Evolutionary conservation across 2,888 invertebrate species (phyloP).

Genomic region (Tromatobia lineatoria): DNA sequence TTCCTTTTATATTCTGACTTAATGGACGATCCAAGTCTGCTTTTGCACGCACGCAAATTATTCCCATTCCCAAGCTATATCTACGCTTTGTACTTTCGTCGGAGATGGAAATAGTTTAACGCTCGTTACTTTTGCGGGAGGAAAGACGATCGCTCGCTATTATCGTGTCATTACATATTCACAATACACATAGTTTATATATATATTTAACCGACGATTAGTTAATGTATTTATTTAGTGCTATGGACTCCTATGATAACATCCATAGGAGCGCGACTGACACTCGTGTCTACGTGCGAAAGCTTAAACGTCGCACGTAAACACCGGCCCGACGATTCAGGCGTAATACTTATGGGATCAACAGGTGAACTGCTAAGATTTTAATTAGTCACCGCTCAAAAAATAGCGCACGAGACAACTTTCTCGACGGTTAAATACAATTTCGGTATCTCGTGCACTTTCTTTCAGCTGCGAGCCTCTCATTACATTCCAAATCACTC

Average conservation of each 20-base stretch:
- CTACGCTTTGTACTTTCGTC: slow-evolving; percentile 84
- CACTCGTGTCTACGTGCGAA: slow-evolving; percentile 15
- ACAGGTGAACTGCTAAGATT: slow-evolving; percentile 9
- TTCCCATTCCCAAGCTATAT: slow-evolving; percentile 82
- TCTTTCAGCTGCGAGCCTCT: not conserved
- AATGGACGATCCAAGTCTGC: slow-evolving; percentile 4
- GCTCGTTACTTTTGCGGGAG: slow-evolving; percentile 68
- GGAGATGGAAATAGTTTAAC: slow-evolving; percentile 80
- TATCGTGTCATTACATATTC: slow-evolving; percentile 24
- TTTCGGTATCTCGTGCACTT: not conserved
- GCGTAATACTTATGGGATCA: slow-evolving; percentile 37
- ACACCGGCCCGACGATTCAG: slow-evolving; percentile 15
- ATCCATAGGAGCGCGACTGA: slow-evolving; percentile 20
- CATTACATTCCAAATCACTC: not conserved
- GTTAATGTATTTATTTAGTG: slow-evolving; percentile 36
- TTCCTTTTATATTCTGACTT: slow-evolving; percentile 45
- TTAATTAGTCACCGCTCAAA: not conserved
- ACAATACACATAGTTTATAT: slow-evolving; percentile 25
- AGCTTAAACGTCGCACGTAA: slow-evolving; percentile 18
- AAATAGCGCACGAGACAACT: not conserved
- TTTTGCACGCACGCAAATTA: slow-evolving; percentile 76
- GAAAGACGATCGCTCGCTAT: slow-evolving; percentile 37
- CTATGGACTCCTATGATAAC: slow-evolving; percentile 34
- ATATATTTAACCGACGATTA: slow-evolving; percentile 33
- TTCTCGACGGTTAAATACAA: not conserved